phyloP scores from a whole-genome alignment of 2,113 vertebrate genomes.

The Vulpes vulpes region DNA sequence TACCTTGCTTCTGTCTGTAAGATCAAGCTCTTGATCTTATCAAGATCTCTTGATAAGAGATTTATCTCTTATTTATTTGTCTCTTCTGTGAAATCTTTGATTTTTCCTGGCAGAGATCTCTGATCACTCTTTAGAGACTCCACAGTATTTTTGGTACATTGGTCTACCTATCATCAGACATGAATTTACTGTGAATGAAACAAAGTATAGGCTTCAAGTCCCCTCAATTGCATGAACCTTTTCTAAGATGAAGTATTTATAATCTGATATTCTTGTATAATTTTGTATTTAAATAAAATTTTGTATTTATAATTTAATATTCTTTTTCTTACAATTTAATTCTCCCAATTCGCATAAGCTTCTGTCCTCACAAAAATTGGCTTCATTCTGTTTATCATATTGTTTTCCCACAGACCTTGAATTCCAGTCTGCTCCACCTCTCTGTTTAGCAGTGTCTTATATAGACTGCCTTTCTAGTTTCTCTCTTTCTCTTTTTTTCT shows the following conservation, averaged over 20 bases:
- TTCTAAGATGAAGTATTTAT: neutral
- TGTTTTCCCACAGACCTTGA: neutral
- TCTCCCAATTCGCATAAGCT: neutral
- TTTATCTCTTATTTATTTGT: neutral
- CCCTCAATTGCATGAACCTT: neutral
- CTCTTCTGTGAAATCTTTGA: neutral
- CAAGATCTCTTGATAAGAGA: too few species aligned
- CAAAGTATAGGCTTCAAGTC: neutral
- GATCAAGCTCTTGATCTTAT: neutral
- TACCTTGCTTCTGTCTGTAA: neutral
- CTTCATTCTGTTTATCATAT: neutral
- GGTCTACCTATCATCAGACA: neutral
- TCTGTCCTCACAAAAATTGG: neutral
- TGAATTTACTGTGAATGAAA: neutral
- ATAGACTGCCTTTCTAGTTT: neutral
- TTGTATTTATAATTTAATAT: neutral
- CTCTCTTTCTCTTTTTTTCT: too few species aligned
- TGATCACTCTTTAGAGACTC: constrained; percentile 5
- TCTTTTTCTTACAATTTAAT: neutral
- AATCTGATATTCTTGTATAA: neutral
- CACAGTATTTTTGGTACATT: neutral
- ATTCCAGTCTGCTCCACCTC: neutral
- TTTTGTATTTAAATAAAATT: neutral
- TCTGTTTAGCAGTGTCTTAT: neutral
- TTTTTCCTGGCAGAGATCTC: neutral